A percentile compares a stretch with the other conserved stretches of the same genome.
phyloP scores from a whole-genome alignment of 2,113 vertebrate species.

The Siniperca chuatsi region DNA sequence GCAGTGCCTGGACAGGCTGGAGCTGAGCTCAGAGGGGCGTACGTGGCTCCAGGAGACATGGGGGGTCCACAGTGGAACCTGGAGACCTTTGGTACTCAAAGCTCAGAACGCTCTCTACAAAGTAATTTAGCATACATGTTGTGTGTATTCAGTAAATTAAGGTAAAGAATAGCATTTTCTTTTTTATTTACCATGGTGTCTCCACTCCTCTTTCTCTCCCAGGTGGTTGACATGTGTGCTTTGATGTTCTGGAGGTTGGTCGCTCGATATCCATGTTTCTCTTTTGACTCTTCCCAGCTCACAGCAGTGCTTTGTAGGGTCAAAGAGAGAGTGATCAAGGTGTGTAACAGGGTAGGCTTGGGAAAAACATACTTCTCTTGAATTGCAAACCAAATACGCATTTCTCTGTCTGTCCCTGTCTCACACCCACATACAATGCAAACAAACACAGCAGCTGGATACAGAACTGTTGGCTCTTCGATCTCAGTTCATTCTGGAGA shows the following conservation, averaged over 20 bases:
- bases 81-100: slow-evolving; percentile 30
- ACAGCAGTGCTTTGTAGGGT: slow-evolving; percentile 12
- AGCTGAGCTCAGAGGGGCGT: slow-evolving; percentile 10
- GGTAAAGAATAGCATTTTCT: neutral
- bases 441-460: slow-evolving; percentile 24
- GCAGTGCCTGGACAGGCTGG: slow-evolving; percentile 14
- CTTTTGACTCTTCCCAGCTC: slow-evolving; percentile 13
- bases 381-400: neutral
- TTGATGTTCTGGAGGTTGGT: slow-evolving; percentile 26
- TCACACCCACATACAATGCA: neutral
- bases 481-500: slow-evolving; percentile 32
- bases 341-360: neutral
- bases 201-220: neutral
- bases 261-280: slow-evolving; percentile 7
- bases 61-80: slow-evolving; percentile 13
- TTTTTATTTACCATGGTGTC: neutral
- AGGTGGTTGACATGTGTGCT: slow-evolving; percentile 3
- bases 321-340: slow-evolving; percentile 32
- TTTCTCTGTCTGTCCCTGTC: neutral
- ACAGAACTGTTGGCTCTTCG: slow-evolving; percentile 22
- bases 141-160: neutral
- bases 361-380: neutral
- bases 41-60: slow-evolving; percentile 18
- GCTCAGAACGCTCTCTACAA: slow-evolving; percentile 22
- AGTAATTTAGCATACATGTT: slow-evolving; percentile 10